Evolutionary conservation across 2,113 vertebrate species (phyloP).

Genomic region (Plotosus lineatus): DNA sequence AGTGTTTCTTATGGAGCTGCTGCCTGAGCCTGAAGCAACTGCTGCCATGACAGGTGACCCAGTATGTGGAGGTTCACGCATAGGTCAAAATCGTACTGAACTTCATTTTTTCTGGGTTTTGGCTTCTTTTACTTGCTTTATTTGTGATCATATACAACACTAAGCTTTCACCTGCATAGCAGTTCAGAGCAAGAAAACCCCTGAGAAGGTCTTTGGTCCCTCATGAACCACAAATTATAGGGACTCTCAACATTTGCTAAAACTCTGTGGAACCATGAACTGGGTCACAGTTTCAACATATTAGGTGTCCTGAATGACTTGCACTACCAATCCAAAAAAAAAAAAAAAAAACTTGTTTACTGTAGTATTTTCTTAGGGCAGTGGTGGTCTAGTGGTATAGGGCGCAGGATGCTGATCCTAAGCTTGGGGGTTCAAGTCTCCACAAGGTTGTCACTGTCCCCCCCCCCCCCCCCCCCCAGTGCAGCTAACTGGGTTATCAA

Average conservation of each 20-base stretch:
- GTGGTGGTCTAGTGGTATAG: too few relatives aligned
- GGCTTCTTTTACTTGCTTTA: background rate
- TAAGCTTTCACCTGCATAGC: background rate
- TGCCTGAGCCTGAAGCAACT: background rate
- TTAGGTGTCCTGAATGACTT: conserved; percentile 7
- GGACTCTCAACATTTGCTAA: background rate
- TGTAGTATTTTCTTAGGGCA: too few relatives aligned
- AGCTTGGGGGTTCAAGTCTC: too few relatives aligned
- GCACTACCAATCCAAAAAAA: too few relatives aligned
- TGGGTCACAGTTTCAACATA: background rate
- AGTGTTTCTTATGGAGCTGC: background rate
- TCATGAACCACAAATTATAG: background rate
- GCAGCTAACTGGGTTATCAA: too few relatives aligned
- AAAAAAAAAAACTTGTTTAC: too few relatives aligned
- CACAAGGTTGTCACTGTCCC: too few relatives aligned
- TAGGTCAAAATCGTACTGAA: background rate
- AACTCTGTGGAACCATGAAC: background rate
- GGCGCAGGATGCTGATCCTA: too few relatives aligned
- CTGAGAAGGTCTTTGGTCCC: background rate
- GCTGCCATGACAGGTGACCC: background rate
- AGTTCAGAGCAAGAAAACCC: background rate
- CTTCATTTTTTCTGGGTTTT: conserved; percentile 3
- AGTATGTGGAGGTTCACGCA: background rate
- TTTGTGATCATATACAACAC: conserved; percentile 4
- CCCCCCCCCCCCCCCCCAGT: too few relatives aligned